A percentile compares a stretch with the other conserved stretches of the same genome.
Conservation (phyloP, 2,113 vertebrate species). For the Pachyramphus minor region DNA sequence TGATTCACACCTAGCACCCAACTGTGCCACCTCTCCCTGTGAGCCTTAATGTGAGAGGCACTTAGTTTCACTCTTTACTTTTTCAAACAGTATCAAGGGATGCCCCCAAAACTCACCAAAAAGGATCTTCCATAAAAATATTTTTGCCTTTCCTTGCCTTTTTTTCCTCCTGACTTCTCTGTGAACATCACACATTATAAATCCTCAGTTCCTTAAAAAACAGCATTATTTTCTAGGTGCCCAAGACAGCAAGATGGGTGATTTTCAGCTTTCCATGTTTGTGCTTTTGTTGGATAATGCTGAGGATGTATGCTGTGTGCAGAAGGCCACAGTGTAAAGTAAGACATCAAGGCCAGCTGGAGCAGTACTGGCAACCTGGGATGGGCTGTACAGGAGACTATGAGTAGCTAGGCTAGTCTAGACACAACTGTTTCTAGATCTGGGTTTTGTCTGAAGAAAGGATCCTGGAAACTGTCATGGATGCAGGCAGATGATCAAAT, state of each 20-base stretch:
- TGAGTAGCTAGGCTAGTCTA: background rate
- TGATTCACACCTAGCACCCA: rapidly evolving
- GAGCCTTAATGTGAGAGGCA: background rate
- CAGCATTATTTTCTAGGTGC: background rate
- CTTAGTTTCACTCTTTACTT: background rate
- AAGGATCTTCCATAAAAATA: background rate
- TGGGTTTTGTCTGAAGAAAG: background rate
- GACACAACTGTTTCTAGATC: background rate
- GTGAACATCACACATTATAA: background rate
- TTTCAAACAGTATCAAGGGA: background rate
- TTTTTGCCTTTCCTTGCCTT: background rate
- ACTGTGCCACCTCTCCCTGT: rapidly evolving
- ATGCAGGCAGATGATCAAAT: background rate
- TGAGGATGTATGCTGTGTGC: background rate
- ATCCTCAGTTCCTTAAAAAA: background rate
- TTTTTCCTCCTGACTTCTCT: background rate
- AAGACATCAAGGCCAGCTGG: background rate
- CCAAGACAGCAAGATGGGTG: background rate
- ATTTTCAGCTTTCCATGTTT: background rate
- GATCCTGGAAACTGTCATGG: background rate
- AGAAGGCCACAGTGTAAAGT: background rate
- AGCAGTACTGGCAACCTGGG: background rate
- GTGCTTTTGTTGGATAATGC: background rate
- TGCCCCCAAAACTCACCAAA: background rate
- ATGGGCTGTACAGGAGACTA: background rate